phyloP scores from a whole-genome alignment of 2,797 vertebrate species.

The Ctenopoma kingsleyae region DNA sequence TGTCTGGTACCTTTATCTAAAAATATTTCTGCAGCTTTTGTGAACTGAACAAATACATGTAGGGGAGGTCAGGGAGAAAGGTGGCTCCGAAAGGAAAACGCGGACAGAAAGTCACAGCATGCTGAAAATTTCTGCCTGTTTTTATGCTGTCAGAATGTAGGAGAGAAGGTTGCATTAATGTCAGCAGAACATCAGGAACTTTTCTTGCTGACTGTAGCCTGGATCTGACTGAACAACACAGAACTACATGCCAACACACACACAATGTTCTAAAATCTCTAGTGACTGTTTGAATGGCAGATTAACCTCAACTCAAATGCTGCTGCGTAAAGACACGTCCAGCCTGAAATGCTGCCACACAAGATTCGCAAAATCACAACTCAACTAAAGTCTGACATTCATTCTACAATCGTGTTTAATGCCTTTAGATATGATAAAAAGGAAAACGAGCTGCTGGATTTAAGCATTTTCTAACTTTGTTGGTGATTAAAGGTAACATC shows the following conservation, averaged over 20 bases:
- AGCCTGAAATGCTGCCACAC: neutral
- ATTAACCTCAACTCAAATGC: conserved; percentile 17
- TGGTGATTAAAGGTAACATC: neutral
- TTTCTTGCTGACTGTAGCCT: neutral
- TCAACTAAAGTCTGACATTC: neutral
- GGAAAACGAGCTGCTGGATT: neutral
- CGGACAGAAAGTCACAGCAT: conserved; percentile 1
- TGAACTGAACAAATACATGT: conserved; percentile 24
- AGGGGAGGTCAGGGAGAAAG: conserved; percentile 12
- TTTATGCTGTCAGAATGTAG: conserved; percentile 18
- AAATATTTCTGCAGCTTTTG: conserved; percentile 38
- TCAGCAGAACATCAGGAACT: conserved; percentile 1
- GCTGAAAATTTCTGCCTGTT: conserved; percentile 9
- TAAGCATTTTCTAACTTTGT: neutral
- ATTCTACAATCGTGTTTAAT: no score
- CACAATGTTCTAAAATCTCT: conserved; percentile 5
- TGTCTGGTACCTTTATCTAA: conserved; percentile 37
- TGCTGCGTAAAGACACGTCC: neutral
- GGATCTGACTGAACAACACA: conserved; percentile 5
- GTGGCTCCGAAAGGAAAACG: conserved; percentile 3
- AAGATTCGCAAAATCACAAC: neutral
- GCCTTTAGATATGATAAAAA: no score
- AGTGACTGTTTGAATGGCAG: conserved; percentile 8
- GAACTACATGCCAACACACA: neutral
- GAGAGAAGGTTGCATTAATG: conserved; percentile 21